Evolutionary conservation across 1,140 invertebrate genomes (phyloP), one percentile per base, ranked within the genome.

Genomic region (Drosophila ogumai): DNA sequence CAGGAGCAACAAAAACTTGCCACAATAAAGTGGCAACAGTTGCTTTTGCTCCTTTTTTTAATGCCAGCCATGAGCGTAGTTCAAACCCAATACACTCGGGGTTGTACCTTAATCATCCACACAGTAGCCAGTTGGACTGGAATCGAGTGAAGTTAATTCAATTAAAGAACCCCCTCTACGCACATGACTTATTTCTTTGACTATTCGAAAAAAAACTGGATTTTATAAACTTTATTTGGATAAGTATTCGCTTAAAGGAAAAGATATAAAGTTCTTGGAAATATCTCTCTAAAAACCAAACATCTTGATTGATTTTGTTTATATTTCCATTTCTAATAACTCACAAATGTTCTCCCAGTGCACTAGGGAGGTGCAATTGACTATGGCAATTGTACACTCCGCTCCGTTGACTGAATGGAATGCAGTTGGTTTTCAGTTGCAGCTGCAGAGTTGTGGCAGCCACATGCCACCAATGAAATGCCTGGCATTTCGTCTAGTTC

Each of bases 391-490:
- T 55, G 52, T 75, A 32, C 38, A 55, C 61, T 56, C 36, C 47
- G 41, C 63, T 44, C 57, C 63, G 61, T 15, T 68, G 73, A 47
- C 36, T 56, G 34, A 77, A 60, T 60, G 74, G 74, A 77, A 77
- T 77, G 74, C 74, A 68, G 74, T 77, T 59, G 43, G 55, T 66
- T 67, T 66, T 44, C 47, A 67, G 68, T 67, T 52, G 57, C 74
- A 76, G 74, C 74, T 77, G 74, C 63, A 54, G 31, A 31, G 61
- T 55, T 69, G 66, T 68, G 79, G 71, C 77, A 50, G 78, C 67
- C 82, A 76, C 79, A 79, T 84, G 81, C 61, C 77, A 81, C 77
- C 81, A 59, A 81, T 71, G 65, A 90, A 90, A 90, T 90, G 67
- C 43, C 49, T 60, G 64, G 74, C 74, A 77, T 77, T 68, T 68